A percentile compares a stretch with the other conserved stretches of the same genome.
These are phyloP conservation scores for Callionymus lyra DNA, from an alignment of 2,113 vertebrate genomes.

Conservation along the genomic window DNA sequence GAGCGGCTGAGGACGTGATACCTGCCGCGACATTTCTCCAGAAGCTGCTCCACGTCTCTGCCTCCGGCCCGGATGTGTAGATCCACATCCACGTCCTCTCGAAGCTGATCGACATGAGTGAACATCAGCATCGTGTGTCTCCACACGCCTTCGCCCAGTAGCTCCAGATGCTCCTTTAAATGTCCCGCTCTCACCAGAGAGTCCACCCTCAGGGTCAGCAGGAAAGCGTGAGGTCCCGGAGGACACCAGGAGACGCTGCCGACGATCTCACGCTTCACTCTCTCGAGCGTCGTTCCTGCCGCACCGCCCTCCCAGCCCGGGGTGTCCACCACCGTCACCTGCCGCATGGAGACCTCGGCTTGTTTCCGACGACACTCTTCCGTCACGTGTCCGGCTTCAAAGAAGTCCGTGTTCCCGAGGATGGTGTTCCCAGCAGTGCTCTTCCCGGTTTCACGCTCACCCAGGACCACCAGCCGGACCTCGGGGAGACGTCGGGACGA, in stretches of 20 bases:
- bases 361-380: slow-evolving; percentile 60
- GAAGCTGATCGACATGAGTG: slow-evolving; percentile 63
- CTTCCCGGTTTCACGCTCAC: slow-evolving; percentile 68
- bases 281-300: slow-evolving; percentile 50
- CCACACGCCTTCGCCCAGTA: slow-evolving; percentile 60
- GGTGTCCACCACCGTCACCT: slow-evolving; percentile 62
- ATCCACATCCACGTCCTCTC: slow-evolving; percentile 57
- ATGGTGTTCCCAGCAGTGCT: slow-evolving; percentile 59
- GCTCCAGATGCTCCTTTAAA: slow-evolving; percentile 56
- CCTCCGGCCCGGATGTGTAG: slow-evolving; percentile 61
- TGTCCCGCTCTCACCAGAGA: slow-evolving; percentile 37
- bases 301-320: slow-evolving; percentile 62
- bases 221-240: slow-evolving; percentile 60
- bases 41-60: slow-evolving; percentile 47
- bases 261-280: slow-evolving; percentile 57
- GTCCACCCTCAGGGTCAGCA: slow-evolving; percentile 59
- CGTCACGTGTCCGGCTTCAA: slow-evolving; percentile 36
- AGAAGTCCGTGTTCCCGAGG: slow-evolving; percentile 35
- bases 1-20: slow-evolving; percentile 54
- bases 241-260: slow-evolving; percentile 48
- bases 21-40: slow-evolving; percentile 56
- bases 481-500: slow-evolving; percentile 47
- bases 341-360: slow-evolving; percentile 44
- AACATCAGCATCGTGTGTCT: slow-evolving; percentile 58
- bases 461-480: slow-evolving; percentile 59